A percentile compares a stretch with the other conserved stretches of the same genome.
Evolutionary conservation across 2,888 invertebrate species (phyloP).

Genomic region (Ethmia dodecea): DNA sequence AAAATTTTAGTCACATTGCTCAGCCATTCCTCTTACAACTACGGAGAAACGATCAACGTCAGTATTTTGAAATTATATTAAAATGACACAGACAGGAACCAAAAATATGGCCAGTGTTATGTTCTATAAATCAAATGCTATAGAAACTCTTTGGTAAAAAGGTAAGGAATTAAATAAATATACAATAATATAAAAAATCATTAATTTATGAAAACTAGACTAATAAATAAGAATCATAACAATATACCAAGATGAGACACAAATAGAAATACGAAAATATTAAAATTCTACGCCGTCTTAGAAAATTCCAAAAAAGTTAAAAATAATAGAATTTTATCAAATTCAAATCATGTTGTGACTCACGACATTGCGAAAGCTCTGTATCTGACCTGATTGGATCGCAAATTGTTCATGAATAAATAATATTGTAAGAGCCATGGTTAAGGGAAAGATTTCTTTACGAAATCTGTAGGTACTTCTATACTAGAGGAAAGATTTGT

Average conservation of each 20-base stretch:
- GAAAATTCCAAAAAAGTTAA: conserved; percentile 48
- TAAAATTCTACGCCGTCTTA: conserved; percentile 13
- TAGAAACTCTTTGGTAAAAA: no score
- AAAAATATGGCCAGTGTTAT: conserved; percentile 15
- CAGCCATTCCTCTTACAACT: conserved; percentile 57
- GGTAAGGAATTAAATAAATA: no score
- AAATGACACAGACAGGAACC: conserved; percentile 7
- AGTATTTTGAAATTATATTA: conserved; percentile 19
- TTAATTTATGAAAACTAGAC: no score
- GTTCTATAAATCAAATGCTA: no score
- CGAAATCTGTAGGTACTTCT: no score
- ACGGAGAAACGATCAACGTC: conserved; percentile 25
- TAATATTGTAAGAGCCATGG: conserved; percentile 54
- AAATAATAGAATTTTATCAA: conserved; percentile 63
- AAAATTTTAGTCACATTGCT: conserved; percentile 73
- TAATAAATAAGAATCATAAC: no score
- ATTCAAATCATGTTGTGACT: conserved; percentile 61
- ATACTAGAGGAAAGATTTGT: no score
- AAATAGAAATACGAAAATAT: not conserved
- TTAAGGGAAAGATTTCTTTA: conserved; percentile 38
- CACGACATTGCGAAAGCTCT: conserved; percentile 48
- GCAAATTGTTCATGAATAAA: conserved; percentile 76
- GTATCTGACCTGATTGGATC: conserved; percentile 70
- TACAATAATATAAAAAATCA: no score
- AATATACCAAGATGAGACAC: not conserved